Evolutionary conservation across 2,888 invertebrate genomes (phyloP).

Genomic region (Ophion costatus): DNA sequence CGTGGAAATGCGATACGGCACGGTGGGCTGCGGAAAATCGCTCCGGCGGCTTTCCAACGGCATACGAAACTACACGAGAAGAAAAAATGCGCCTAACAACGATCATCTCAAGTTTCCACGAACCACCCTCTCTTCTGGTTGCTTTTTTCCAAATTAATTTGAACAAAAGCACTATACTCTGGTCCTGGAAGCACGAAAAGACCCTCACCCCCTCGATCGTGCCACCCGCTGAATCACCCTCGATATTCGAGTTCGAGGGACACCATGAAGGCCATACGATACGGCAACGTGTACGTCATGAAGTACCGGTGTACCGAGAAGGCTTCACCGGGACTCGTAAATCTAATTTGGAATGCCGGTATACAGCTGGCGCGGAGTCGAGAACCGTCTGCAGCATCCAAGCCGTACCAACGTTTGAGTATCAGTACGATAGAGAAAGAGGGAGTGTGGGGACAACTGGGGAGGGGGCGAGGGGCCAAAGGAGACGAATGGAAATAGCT

Average conservation of each 20-base stretch:
- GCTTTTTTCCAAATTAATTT: no score
- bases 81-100: no score
- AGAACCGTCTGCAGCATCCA: slow-evolving; percentile 42
- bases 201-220: no score
- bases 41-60: no score
- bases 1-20: no score
- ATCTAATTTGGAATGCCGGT: slow-evolving; percentile 70
- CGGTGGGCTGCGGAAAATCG: no score
- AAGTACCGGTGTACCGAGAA: slow-evolving; percentile 52
- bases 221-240: neutral
- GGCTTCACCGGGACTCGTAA: slow-evolving; percentile 62
- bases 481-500: slow-evolving; percentile 62
- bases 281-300: slow-evolving; percentile 9
- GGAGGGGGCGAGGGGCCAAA: neutral
- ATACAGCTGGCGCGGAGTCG: slow-evolving; percentile 48
- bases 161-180: no score
- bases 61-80: no score
- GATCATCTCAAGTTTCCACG: no score
- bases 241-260: neutral
- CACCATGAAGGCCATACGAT: slow-evolving; percentile 5
- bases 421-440: slow-evolving; percentile 37
- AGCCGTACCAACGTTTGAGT: slow-evolving; percentile 44
- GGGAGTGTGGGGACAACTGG: neutral
- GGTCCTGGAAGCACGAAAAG: no score
- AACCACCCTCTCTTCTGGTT: no score